phyloP scores from a whole-genome alignment of 1,140 invertebrate species.

The Neuroterus valhalla region DNA sequence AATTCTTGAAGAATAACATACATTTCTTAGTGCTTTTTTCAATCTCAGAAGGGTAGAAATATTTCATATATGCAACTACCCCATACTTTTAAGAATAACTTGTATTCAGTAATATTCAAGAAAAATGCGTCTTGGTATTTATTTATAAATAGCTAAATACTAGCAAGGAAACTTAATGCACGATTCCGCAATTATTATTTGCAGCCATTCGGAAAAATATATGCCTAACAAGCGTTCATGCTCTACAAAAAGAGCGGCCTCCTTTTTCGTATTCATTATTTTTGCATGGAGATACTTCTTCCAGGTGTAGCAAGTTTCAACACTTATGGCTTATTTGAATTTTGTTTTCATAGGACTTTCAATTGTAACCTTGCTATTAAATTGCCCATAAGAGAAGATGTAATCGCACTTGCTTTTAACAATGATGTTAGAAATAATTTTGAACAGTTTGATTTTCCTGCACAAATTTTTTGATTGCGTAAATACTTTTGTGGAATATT shows the following conservation, averaged over 20 bases:
- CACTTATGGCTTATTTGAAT: neutral
- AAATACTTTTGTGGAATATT: neutral
- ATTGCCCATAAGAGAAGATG: neutral
- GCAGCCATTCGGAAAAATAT: constrained; percentile 2
- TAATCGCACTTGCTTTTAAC: neutral
- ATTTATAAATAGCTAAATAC: no score
- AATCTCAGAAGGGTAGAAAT: no score
- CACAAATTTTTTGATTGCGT: no score
- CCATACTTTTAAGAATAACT: no score
- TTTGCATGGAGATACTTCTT: neutral
- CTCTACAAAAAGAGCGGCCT: constrained; percentile 32
- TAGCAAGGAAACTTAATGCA: no score
- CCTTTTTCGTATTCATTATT: constrained; percentile 13
- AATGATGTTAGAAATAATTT: no score
- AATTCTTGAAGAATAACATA: no score
- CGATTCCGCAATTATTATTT: constrained; percentile 3
- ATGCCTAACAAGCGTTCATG: constrained; percentile 4
- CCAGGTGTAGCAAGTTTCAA: neutral
- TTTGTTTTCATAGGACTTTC: neutral
- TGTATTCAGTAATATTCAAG: no score
- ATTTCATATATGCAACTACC: no score
- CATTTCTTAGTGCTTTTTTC: no score
- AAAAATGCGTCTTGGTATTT: no score
- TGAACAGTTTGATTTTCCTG: neutral
- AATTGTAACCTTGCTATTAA: neutral